Evolutionary conservation across 2,888 invertebrate species (phyloP), one percentile per base, ranked within the genome.

Genomic region (Drosophila austrosaltans): DNA sequence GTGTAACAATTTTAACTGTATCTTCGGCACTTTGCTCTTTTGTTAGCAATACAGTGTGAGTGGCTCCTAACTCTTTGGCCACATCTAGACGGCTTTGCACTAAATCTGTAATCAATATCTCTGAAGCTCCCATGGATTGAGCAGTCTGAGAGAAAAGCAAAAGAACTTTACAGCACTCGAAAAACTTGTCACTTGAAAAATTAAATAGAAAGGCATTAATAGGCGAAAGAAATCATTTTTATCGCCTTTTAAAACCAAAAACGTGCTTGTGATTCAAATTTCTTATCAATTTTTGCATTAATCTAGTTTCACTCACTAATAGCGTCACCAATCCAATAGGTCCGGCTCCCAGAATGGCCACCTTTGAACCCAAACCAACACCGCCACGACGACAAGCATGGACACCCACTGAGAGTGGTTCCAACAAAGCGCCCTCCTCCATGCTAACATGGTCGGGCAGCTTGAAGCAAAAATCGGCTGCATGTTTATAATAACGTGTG

Each of bases 351-450:
- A 96, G 93, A 83, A 98, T 94, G 30, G 97, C 93, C 58, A 97
- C 96, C 1, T 93, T 93, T 44, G 95, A 94, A 0, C 96, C 97
- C 0, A 96, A 93, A 0, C 93, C 93, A 16, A 99, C 94, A 3
- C 95, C 94, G 12, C 96, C 98, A 78, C 98, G 95, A 62, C 96
- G 94, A 87, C 98, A 98, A 63, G 98, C 98, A 93, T 98, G 98
- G 0, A 99, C 97, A 7, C 96, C 99, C 39, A 99, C 98, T 0
- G 98, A 95, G 10, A 99, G 93, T 0, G 99, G 99, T 92, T 99
- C 99, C 78, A 98, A 92, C 0, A 99, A 91, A 0, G 99, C 98
- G 1, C 98, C 99, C 92, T 99, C 99, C 90, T 98, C 98, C 93
- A 97, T 95, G 0, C 94, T 94, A 57, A 99, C 96, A 92, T 98